These are phyloP conservation scores for Lamellibrachia columna DNA, from an alignment of 2,888 invertebrate species.

Conservation along the genomic window DNA sequence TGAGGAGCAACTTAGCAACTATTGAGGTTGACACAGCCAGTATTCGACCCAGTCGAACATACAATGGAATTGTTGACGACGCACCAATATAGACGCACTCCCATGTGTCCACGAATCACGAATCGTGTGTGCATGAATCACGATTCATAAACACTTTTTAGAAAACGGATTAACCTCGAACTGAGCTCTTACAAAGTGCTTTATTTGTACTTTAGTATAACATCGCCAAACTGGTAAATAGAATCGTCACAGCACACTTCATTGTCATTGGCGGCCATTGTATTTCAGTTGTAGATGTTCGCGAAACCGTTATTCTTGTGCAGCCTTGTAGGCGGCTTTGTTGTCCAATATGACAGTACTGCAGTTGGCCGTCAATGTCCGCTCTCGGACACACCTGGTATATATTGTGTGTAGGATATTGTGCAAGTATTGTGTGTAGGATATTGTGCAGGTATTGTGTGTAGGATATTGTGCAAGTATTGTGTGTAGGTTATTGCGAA, in stretches of 20 bases:
- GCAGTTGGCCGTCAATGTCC: background rate
- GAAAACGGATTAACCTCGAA: background rate
- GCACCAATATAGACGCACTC: background rate
- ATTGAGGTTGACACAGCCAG: background rate
- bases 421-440: too few species aligned
- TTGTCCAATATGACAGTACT: background rate
- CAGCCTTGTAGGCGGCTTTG: background rate
- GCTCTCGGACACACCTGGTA: background rate
- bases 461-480: too few species aligned
- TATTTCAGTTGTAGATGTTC: background rate
- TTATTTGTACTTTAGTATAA: background rate
- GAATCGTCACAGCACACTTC: background rate
- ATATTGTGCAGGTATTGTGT: too few species aligned
- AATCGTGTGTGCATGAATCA: background rate
- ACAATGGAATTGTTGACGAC: background rate
- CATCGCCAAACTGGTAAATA: background rate
- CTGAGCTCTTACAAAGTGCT: background rate
- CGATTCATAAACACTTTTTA: background rate
- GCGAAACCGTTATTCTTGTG: background rate
- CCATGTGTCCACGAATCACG: background rate
- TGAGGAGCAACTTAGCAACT: background rate
- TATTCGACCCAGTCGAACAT: background rate
- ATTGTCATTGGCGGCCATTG: background rate
- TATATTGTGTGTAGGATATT: too few species aligned
- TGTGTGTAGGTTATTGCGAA: too few species aligned